Base-by-base conservation (phyloP, 2,888 invertebrate genomes). In the Punctoribates punctum region DNA sequence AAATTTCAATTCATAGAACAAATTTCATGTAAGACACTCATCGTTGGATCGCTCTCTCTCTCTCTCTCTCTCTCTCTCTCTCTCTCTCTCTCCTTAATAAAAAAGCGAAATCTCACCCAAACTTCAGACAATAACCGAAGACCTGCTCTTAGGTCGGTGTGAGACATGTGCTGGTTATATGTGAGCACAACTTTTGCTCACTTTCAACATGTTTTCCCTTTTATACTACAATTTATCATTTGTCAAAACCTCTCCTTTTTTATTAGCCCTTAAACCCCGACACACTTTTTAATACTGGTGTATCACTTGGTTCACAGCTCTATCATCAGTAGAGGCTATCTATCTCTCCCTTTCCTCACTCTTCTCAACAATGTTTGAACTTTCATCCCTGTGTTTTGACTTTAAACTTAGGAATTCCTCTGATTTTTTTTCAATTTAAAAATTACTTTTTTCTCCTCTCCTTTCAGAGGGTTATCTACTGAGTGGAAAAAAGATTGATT, bases 181-280 rank as follows among this genome's bases (percentile, higher is more conserved):
- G 42, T 42, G n/a, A n/a, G n/a, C 42, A 6, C 54, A 11, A 20
- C 25, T 57, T n/a, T 57, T 11, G 11, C 25, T 62, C 62, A 67
- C 67, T 67, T 67, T 67, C 38, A 67, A 67, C 67, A 67, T n/a
- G 67, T 67, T 67, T 67, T 67, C 67, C 67, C 67, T 67, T 67
- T 67, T 67, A 67, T 38, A 11, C 8, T 11, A 67, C 67, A 67
- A 62, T 67, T 67, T n/a, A 67, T 67, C 67, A 67, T 67, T 67
- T 67, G 67, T 67, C 67, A 67, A 67, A 67, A 5, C 2, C 67
- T 67, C 67, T 67, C 34, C 67, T 67, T 60, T 57, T 67, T 67
- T 60, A 67, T 67, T 67, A 67, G 67, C 38, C 67, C 20, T 67
- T n/a, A 67, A 67, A 34, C 34, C n/a, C 27, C 38, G 60, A 67